Percentiles rank a stretch among this genome's conserved stretches.
phyloP scores from a whole-genome alignment of 2,888 invertebrate genomes.

The Labia minor region DNA sequence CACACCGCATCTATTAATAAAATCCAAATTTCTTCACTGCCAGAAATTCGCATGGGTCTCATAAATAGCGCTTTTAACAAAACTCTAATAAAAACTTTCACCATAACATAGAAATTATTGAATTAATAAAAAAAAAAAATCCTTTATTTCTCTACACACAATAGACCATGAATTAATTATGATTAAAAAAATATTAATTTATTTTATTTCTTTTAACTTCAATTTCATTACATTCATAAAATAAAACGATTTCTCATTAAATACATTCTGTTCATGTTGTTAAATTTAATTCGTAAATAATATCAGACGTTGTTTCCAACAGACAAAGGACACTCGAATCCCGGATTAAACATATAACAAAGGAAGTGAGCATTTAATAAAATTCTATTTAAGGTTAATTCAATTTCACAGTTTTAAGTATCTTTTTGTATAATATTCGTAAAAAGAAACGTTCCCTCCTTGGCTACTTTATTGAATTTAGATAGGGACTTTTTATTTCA shows the following conservation, averaged over 20 bases:
- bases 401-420: background rate
- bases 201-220: background rate
- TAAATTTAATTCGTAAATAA: background rate
- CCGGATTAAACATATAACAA: background rate
- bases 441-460: background rate
- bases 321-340: background rate
- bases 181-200: background rate
- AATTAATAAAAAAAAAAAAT: too few relatives aligned
- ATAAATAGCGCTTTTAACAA: background rate
- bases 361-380: background rate
- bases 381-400: background rate
- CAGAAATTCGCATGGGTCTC: too few relatives aligned
- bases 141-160: background rate
- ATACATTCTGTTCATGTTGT: background rate
- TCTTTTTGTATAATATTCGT: background rate
- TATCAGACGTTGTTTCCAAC: background rate
- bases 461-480: background rate
- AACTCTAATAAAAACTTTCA: background rate
- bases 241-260: background rate
- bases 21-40: too few relatives aligned
- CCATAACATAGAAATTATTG: background rate
- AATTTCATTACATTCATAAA: background rate
- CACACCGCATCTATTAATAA: too few relatives aligned
- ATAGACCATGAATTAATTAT: background rate
- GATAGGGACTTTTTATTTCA: background rate